Evolutionary conservation across 2,113 vertebrate genomes (phyloP).

Genomic region (Eolophus roseicapilla): DNA sequence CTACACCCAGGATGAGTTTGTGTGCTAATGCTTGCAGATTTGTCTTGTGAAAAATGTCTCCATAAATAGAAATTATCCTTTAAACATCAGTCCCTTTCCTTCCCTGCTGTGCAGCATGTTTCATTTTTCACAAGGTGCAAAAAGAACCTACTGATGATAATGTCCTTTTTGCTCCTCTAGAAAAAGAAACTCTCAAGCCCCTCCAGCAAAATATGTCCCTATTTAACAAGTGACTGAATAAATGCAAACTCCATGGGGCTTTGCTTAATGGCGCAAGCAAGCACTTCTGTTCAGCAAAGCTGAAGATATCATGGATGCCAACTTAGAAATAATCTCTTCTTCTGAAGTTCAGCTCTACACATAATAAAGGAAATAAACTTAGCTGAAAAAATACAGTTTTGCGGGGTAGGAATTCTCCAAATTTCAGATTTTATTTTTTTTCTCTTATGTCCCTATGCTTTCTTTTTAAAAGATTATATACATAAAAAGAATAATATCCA

Average conservation of each 20-base stretch:
- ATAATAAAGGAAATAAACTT: background rate
- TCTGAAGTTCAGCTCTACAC: background rate
- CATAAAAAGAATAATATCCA: background rate
- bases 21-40: slow-evolving; percentile 15
- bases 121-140: slow-evolving; percentile 24
- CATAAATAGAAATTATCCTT: slow-evolving; percentile 18
- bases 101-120: background rate
- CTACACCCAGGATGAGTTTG: background rate
- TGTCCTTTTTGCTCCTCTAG: slow-evolving; percentile 19
- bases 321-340: background rate
- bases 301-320: background rate
- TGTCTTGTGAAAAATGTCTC: background rate
- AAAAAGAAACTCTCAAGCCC: background rate
- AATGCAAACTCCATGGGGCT: slow-evolving; percentile 1
- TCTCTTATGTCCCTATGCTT: background rate
- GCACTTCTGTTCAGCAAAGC: background rate
- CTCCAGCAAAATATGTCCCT: slow-evolving; percentile 35
- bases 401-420: background rate
- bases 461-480: background rate
- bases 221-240: background rate
- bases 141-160: slow-evolving; percentile 22
- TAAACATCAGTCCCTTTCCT: background rate
- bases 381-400: background rate
- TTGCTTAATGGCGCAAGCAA: slow-evolving; percentile 25
- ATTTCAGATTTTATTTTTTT: background rate